phyloP scores from a whole-genome alignment of 2,888 invertebrate species.

The Nomada fabriciana region DNA sequence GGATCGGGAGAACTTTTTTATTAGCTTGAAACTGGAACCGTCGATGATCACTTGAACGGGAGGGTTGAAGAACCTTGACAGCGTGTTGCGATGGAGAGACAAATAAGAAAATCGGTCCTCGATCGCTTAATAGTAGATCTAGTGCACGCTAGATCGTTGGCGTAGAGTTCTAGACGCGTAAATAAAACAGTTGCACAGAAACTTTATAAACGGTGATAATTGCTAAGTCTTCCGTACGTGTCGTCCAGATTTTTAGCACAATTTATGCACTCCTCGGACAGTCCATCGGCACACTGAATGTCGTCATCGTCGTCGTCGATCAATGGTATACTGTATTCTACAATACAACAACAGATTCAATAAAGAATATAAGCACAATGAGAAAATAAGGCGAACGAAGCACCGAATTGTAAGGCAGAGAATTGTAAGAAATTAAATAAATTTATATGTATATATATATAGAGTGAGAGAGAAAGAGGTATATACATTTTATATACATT shows the following conservation, averaged over 20 bases:
- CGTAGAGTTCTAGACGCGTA: neutral
- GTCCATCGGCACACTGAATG: constrained; percentile 23
- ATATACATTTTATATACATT: constrained; percentile 66
- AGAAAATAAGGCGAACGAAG: constrained; percentile 24
- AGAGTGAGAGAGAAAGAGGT: constrained; percentile 33
- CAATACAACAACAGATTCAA: constrained; percentile 21
- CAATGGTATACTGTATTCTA: constrained; percentile 36
- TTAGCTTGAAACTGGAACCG: constrained; percentile 83
- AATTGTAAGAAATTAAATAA: constrained; percentile 49
- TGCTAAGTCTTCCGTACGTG: constrained; percentile 1
- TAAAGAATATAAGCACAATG: constrained; percentile 8
- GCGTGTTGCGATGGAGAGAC: neutral
- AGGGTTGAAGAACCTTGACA: neutral
- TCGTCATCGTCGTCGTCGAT: constrained; percentile 30
- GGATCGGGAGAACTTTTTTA: constrained; percentile 85
- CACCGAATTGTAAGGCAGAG: neutral
- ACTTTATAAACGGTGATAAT: neutral
- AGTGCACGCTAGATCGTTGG: neutral
- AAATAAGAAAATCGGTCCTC: neutral
- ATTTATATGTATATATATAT: constrained; percentile 36
- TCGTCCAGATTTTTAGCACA: neutral
- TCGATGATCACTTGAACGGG: constrained; percentile 55
- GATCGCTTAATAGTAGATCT: neutral
- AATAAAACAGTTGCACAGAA: neutral
- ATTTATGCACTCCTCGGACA: constrained; percentile 11